Base-by-base conservation (phyloP, 1,140 invertebrate genomes). In the Acromyrmex charruanus region DNA sequence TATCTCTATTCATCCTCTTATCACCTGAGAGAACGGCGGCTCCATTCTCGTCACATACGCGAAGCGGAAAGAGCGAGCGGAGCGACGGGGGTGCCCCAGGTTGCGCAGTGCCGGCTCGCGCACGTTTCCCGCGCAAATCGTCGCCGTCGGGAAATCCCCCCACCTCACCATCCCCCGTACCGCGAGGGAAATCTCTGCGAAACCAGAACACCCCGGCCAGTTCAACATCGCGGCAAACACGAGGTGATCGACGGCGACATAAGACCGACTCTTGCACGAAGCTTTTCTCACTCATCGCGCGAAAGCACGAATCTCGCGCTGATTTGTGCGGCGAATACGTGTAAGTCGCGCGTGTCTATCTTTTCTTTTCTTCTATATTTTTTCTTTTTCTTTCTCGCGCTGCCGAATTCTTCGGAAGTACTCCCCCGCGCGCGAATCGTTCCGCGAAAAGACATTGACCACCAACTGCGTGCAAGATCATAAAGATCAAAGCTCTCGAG, bases 171-270 rank as follows among this genome's bases (percentile, higher is more conserved):
- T 88, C 81, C 75, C 71, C 53, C 21, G 84, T 39, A 12, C 6
- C 61, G 18, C 35, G 88, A 55, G 86, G 44, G 86, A 89, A 93
- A 94, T 92, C 93, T 93, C 92, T 90, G 93, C 93, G 92, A 94
- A 94, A 94, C 92, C 92, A 91, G 94, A 94, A 93, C 93, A 93
- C 93, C 94, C 93, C 92, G 93, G 94, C 93, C 94, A 95, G 94
- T 94, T 93, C 90, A 91, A 92, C 92, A 93, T 91, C 93, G 94
- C 93, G 93, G 87, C 92, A 92, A 94, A 94, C 93, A 92, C 93
- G 92, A 94, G 87, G 88, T 91, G 79, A 89, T 74, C 58, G 88
- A 81, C 88, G 74, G 59, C 61, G 72, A 75, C 25, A 63, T 14
- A 49, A 49, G 53, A 58, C n/a, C 39, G 18, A 25, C 31, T 58